Evolutionary conservation across 2,113 vertebrate genomes (phyloP), one percentile per base, ranked within the genome.

Genomic region (Barnardius zonarius): DNA sequence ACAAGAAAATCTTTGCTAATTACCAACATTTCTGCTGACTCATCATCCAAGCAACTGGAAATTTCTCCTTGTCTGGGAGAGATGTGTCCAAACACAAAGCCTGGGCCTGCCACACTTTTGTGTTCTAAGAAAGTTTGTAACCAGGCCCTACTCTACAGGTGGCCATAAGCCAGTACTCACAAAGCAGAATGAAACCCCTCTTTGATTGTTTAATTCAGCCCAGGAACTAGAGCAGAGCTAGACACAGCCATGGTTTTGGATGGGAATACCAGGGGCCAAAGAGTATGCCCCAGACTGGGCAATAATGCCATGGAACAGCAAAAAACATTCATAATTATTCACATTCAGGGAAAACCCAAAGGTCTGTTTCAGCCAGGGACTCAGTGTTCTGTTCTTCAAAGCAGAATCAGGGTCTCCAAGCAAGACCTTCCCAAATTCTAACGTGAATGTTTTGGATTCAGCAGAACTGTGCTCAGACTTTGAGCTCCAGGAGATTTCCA

Each of bases 11-110:
- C 66, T 39, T 39, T 49, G 35, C 41, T 87, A 74, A 89, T 79
- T 68, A 83, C 41, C 62, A 79, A 24, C 13, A 0, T 86, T 95
- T 93, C 83, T 94, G 90, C 64, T 93, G 95, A 94, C 69, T 94
- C 95, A 96, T 73, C 80, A 88, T 78, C n/a, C 49, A 92, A 90
- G 83, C 74, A 91, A 94, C 84, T 92, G 81, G 86, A 97, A 91
- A 73, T 69, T 87, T 96, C 92, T 89, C 70, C 63, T 93, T 85
- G 74, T 69, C 57, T 62, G 33, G 52, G 37, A 95, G 51, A 20
- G 2, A 85, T 77, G 25, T 76, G 78, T 91, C 84, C 88, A 85
- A 87, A 85, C 59, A 84, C 22, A 92, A 95, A 94, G 43, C 48
- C 70, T 93, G 95, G 81, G 76, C 88, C 85, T 86, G 92, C 73